Conservation (phyloP, 2,797 vertebrate genomes). For the Salmo trutta region DNA sequence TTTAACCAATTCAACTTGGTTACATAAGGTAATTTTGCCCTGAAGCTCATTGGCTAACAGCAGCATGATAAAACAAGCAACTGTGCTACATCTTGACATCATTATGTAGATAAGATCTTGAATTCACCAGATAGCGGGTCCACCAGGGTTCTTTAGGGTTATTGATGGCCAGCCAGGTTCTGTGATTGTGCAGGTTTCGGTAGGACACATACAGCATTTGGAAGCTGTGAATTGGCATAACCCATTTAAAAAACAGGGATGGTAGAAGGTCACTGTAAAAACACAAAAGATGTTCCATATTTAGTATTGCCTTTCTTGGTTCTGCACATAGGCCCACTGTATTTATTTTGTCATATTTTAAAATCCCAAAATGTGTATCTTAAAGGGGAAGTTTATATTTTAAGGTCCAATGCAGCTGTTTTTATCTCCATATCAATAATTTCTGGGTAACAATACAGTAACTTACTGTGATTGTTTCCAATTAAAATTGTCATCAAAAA, state of each 20-base stretch:
- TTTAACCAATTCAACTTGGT: too few relatives aligned
- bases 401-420: background rate
- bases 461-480: too few relatives aligned
- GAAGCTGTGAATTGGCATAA: slow-evolving; percentile 46
- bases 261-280: slow-evolving; percentile 43
- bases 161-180: slow-evolving; percentile 58
- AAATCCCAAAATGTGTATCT: background rate
- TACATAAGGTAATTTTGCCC: background rate
- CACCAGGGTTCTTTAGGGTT: slow-evolving; percentile 36
- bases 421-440: background rate
- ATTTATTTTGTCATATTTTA: background rate
- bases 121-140: slow-evolving; percentile 59
- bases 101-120: background rate
- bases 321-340: background rate
- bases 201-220: slow-evolving; percentile 63
- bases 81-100: background rate
- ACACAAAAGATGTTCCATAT: background rate
- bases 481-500: too few relatives aligned
- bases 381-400: background rate
- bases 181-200: slow-evolving; percentile 50
- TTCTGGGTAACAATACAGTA: background rate
- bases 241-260: slow-evolving; percentile 28
- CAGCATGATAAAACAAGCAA: background rate
- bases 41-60: background rate
- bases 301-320: background rate